Percentiles rank a stretch among this genome's conserved stretches.
Evolutionary conservation across 1,140 invertebrate species (phyloP).

Genomic region (Drosophila nasuta): DNA sequence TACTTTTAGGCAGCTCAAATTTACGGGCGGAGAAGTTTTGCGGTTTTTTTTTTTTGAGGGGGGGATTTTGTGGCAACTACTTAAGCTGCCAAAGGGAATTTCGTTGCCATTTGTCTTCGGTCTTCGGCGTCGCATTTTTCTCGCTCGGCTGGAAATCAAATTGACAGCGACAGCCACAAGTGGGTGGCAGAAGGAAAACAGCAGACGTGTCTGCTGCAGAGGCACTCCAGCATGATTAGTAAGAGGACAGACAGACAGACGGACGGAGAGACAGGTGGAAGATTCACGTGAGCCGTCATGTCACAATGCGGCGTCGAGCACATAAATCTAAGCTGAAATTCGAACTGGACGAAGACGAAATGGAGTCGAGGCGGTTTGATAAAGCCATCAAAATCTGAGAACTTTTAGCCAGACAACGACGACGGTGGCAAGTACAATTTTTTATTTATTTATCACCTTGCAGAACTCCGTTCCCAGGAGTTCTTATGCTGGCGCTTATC

Average conservation of each 20-base stretch:
- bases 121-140: conserved; percentile 41
- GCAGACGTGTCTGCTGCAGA: conserved; percentile 47
- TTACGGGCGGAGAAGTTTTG: not conserved
- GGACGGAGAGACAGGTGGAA: not conserved
- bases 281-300: conserved; percentile 49
- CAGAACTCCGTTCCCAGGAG: not conserved
- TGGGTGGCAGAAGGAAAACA: conserved; percentile 31
- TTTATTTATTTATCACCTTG: conserved; percentile 57
- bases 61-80: conserved; percentile 46
- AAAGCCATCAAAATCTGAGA: conserved; percentile 58
- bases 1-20: not conserved
- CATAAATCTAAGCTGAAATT: conserved; percentile 55
- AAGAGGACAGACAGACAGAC: conserved; percentile 13
- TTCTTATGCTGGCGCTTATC: conserved; percentile 53
- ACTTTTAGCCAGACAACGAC: not conserved
- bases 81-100: conserved; percentile 67
- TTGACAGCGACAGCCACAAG: conserved; percentile 77
- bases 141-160: conserved; percentile 55
- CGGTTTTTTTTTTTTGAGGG: not conserved
- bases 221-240: conserved; percentile 65
- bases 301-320: conserved; percentile 36
- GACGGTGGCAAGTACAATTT: conserved; percentile 32
- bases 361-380: conserved; percentile 31
- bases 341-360: not conserved
- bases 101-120: conserved; percentile 55